Percentiles rank a stretch among this genome's conserved stretches.
Conservation (phyloP, 2,113 vertebrate species). For the Tauraco erythrolophus region DNA sequence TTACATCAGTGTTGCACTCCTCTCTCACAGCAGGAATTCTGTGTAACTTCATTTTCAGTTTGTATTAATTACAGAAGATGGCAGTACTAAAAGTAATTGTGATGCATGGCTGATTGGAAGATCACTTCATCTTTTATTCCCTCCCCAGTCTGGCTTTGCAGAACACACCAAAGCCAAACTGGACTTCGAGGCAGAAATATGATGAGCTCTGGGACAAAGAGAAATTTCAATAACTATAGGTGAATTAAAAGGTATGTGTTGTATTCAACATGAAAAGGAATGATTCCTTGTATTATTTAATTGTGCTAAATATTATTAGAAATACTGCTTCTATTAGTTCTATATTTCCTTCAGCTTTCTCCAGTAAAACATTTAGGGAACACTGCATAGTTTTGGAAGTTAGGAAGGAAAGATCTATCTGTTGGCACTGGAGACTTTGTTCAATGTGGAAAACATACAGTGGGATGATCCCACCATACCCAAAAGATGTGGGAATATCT, state of each 20-base stretch:
- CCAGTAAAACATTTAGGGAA: not conserved
- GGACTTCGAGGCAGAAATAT: not conserved
- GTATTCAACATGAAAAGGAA: not conserved
- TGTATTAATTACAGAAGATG: constrained; percentile 63
- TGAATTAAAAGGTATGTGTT: not conserved
- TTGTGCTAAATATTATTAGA: not conserved
- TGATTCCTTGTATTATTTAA: not conserved
- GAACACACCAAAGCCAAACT: not conserved
- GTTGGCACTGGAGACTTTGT: not conserved
- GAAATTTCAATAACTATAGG: not conserved
- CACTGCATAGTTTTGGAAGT: not conserved
- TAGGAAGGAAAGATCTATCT: not conserved
- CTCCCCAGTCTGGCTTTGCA: not conserved
- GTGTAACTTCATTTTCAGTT: constrained; percentile 12
- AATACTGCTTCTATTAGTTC: not conserved
- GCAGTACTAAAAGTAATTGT: constrained; percentile 58
- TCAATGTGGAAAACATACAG: not conserved
- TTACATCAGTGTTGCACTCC: not conserved
- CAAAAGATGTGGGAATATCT: not conserved
- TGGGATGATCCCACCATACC: not conserved
- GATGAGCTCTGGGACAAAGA: not conserved
- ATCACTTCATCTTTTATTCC: not conserved
- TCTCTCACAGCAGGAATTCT: not conserved
- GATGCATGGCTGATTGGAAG: not conserved
- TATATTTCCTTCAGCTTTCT: not conserved